Base-by-base conservation (phyloP, 2,797 vertebrate genomes). In the Rhinatrema bivittatum region DNA sequence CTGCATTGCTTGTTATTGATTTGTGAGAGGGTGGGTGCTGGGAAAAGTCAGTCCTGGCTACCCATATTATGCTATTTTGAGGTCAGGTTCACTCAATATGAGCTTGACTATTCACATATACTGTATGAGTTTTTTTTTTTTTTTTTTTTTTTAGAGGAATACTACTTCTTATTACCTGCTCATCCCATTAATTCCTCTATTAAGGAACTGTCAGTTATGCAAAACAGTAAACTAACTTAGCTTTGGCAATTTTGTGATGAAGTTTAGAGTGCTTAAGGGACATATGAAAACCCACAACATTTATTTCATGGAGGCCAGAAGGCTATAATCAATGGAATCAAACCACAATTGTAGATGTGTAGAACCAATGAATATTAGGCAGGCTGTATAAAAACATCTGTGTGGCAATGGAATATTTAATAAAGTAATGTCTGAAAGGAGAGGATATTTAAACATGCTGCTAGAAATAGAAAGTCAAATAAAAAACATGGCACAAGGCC, bases 301-400 rank as follows among this genome's bases (percentile, higher is more conserved):
- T 21, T 10, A 18, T 50, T 55, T 35, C 16, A 55, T 40, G 50
- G 38, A 42, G 5, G 49, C 10, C 11, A 30, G 41, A 28, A 2
- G 5, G 24, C 44, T 35, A 56, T 54, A 54, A 51, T 39, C 36
- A 38, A 52, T 35, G 56, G 54, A 54, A 51, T 39, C 36, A 38
- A 52, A 24, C 13, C 2, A 22, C 46, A 41, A 25, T 12, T 58
- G 46, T n/a, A 50, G 25, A 46, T 20, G 6, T 32, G 32, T 30
- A 42, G 44, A 42, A 60, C 10, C n/a, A 59, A 43, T 35, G 41
- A 29, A 21, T 16, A n/a, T 23, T 35, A 42, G 32, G 16, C 10
- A 36, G 27, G 40, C 19, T 19, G 28, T 11, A 15, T 26, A 10
- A 29, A 23, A n/a, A n/a, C n/a, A n/a, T n/a, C n/a, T n/a, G n/a